Conservation (phyloP, 2,888 invertebrate genomes). For the Pediacus dermestoides region DNA sequence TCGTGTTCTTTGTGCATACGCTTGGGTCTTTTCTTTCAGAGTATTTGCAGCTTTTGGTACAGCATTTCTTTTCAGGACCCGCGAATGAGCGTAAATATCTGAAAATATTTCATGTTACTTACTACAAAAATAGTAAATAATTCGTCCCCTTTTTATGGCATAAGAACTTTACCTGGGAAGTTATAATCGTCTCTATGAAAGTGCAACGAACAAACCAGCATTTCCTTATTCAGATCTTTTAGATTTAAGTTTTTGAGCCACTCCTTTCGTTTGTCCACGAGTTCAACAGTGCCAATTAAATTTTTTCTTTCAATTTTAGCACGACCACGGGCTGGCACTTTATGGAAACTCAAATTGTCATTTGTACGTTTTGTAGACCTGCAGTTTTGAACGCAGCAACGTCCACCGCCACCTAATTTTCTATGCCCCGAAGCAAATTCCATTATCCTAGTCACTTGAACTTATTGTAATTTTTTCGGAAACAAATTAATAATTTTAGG, state of each 20-base stretch:
- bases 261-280: background rate
- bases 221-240: conserved; percentile 1
- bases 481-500: too few relatives aligned
- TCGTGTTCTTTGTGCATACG: conserved; percentile 2
- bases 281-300: background rate
- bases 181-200: background rate
- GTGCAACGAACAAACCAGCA: background rate
- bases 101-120: background rate
- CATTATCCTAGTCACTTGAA: too few relatives aligned
- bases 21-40: background rate
- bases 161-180: background rate
- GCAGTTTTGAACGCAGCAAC: conserved; percentile 1
- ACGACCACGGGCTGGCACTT: conserved; percentile 1
- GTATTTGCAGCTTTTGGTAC: background rate
- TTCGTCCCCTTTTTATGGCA: background rate
- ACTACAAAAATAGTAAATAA: background rate
- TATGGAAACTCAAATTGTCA: background rate
- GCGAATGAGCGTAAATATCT: background rate
- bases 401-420: conserved; percentile 1
- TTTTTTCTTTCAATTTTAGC: conserved; percentile 1
- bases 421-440: background rate
- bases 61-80: background rate
- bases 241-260: background rate
- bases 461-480: too few relatives aligned
- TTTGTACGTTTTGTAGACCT: background rate